These are phyloP conservation scores for Sebastes iracundus DNA, from an alignment of 2,797 vertebrate species.

Conservation along the genomic window DNA sequence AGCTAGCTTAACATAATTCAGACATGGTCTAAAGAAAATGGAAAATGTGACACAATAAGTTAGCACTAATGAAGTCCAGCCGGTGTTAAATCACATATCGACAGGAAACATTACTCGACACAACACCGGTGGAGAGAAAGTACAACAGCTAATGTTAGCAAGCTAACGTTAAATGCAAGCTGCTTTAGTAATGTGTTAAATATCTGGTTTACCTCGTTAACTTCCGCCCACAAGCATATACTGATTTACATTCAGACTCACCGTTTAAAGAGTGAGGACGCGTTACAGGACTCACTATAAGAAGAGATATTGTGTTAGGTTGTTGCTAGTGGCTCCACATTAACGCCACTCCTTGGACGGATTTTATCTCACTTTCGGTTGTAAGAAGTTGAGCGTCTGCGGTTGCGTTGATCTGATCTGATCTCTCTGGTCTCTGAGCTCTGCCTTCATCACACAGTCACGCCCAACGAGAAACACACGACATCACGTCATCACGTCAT, in stretches of 20 bases:
- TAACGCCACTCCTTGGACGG: neutral
- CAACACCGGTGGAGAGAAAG: neutral
- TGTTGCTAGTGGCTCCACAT: too few relatives aligned
- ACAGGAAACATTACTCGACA: too few relatives aligned
- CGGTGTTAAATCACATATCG: too few relatives aligned
- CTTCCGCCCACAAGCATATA: fast-evolving
- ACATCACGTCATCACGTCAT: too few relatives aligned
- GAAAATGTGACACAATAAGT: slow-evolving; percentile 13
- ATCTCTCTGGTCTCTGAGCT: neutral
- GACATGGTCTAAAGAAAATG: neutral
- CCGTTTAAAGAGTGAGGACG: neutral
- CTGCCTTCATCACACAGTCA: neutral
- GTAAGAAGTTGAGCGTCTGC: neutral
- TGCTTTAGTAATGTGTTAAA: neutral
- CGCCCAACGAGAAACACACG: neutral
- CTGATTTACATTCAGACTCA: neutral
- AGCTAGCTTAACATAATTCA: neutral
- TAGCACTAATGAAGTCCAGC: neutral
- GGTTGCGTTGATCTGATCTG: neutral
- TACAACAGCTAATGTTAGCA: neutral
- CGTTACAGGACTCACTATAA: neutral
- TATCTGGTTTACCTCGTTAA: neutral
- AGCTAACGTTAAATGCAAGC: neutral
- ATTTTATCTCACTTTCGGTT: neutral
- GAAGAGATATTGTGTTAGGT: neutral